Percentiles rank a stretch among this genome's conserved stretches.
These are phyloP conservation scores for Cephus runcator DNA, from an alignment of 2,888 invertebrate species.

Conservation along the genomic window DNA sequence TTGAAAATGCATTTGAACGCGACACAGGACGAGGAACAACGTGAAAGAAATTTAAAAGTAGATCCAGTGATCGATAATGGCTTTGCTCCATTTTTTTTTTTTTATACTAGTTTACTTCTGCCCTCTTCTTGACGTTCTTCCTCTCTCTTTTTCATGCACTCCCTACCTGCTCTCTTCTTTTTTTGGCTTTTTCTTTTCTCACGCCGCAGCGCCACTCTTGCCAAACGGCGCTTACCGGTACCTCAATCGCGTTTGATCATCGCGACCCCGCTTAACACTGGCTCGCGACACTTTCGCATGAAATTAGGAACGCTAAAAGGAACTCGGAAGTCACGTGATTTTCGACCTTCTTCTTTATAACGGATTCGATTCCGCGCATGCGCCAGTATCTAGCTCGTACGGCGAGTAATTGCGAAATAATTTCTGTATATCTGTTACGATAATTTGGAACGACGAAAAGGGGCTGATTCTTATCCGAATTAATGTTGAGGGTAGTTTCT, in stretches of 20 bases:
- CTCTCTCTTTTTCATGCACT: not conserved
- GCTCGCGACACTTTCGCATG: not conserved
- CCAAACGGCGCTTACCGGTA: conserved; percentile 19
- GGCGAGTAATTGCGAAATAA: not conserved
- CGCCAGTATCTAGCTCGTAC: not conserved
- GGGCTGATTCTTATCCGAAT: not conserved
- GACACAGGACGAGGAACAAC: not conserved
- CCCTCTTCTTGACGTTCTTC: not conserved
- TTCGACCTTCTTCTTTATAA: not conserved
- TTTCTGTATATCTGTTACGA: not conserved
- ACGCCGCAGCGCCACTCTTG: not conserved
- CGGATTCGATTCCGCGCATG: not conserved
- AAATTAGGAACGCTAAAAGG: not conserved
- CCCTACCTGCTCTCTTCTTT: not conserved
- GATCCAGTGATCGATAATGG: not conserved
- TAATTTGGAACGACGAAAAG: not conserved
- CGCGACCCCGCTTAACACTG: not conserved
- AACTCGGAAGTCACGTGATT: not conserved
- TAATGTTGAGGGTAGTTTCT: not conserved
- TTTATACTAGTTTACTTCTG: not conserved
- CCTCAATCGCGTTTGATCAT: conserved; percentile 21
- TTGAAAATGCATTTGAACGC: not conserved
- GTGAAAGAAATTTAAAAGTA: not conserved
- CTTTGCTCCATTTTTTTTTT: not conserved
- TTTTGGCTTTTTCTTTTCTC: conserved; percentile 1